Conservation (phyloP, 2,888 invertebrate species). For the Ypsolopha scabrella region DNA sequence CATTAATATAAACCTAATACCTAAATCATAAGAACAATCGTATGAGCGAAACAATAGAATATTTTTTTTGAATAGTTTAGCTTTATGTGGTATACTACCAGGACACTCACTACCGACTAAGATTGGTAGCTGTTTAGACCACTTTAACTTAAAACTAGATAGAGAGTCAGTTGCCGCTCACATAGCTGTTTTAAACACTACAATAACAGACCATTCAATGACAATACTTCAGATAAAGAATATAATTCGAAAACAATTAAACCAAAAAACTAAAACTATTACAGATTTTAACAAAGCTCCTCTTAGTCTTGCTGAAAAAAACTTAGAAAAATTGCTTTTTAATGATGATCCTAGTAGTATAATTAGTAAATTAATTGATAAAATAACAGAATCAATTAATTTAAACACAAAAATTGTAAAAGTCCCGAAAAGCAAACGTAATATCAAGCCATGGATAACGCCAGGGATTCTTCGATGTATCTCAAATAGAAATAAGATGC, state of each 20-base stretch:
- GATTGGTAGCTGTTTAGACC: slow-evolving; percentile 6
- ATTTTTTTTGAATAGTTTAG: background rate
- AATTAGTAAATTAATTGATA: too few relatives aligned
- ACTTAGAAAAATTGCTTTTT: background rate
- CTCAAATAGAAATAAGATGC: background rate
- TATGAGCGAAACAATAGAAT: background rate
- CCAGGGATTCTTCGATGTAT: background rate
- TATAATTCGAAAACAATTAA: background rate
- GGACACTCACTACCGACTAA: slow-evolving; percentile 8
- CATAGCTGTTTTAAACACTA: slow-evolving; percentile 5
- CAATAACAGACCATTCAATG: slow-evolving; percentile 7
- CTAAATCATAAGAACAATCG: background rate
- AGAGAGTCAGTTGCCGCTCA: background rate
- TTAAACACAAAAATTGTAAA: too few relatives aligned
- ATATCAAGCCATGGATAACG: background rate
- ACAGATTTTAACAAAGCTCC: background rate
- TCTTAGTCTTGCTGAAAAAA: background rate
- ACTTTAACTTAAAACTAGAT: slow-evolving; percentile 6
- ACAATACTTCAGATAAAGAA: background rate
- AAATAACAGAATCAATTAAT: too few relatives aligned
- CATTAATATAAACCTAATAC: slow-evolving; percentile 1
- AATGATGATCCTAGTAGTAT: background rate
- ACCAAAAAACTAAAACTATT: background rate
- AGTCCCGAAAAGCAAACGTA: too few relatives aligned
- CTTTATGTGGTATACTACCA: slow-evolving; percentile 3